Evolutionary conservation across 1,140 invertebrate species (phyloP).

Genomic region (Prorops nasuta): DNA sequence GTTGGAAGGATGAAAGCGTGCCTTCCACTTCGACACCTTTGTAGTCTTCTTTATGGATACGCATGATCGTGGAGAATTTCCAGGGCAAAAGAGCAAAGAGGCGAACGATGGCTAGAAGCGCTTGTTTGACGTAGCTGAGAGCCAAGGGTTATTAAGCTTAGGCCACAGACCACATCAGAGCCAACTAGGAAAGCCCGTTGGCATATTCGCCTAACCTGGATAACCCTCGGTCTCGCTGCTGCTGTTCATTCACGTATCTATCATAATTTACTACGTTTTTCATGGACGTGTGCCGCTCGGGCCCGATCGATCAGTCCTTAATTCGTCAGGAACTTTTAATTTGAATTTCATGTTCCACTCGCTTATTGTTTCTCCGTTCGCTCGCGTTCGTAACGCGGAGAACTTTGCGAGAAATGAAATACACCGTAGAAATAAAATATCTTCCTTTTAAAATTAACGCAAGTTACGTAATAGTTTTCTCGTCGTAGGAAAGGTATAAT

Average conservation of each 20-base stretch:
- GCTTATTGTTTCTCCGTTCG: too few relatives aligned
- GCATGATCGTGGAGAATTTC: conserved; percentile 15
- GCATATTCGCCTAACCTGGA: conserved; percentile 39
- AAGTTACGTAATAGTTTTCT: too few relatives aligned
- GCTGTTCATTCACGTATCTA: conserved; percentile 21
- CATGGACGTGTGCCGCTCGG: too few relatives aligned
- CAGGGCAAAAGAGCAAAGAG: conserved; percentile 36
- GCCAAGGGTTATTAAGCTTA: conserved; percentile 53
- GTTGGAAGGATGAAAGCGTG: too few relatives aligned
- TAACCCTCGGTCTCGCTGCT: conserved; percentile 20
- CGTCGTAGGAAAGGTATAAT: too few relatives aligned
- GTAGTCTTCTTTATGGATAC: conserved; percentile 3
- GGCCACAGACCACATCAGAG: conserved; percentile 55
- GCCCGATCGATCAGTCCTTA: conserved; percentile 15
- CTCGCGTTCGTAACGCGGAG: too few relatives aligned
- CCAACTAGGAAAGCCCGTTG: conserved; percentile 38
- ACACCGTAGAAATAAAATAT: too few relatives aligned
- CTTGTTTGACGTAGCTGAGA: conserved; percentile 54
- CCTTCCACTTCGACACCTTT: too few relatives aligned
- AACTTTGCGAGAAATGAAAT: too few relatives aligned
- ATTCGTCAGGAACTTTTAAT: conserved; percentile 13
- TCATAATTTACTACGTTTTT: conserved; percentile 26
- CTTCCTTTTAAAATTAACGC: too few relatives aligned
- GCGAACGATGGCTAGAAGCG: conserved; percentile 41
- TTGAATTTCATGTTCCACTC: conserved; percentile 11